A percentile compares a stretch with the other conserved stretches of the same genome.
Conservation (phyloP, 2,113 vertebrate species). For the Bos javanicus region DNA sequence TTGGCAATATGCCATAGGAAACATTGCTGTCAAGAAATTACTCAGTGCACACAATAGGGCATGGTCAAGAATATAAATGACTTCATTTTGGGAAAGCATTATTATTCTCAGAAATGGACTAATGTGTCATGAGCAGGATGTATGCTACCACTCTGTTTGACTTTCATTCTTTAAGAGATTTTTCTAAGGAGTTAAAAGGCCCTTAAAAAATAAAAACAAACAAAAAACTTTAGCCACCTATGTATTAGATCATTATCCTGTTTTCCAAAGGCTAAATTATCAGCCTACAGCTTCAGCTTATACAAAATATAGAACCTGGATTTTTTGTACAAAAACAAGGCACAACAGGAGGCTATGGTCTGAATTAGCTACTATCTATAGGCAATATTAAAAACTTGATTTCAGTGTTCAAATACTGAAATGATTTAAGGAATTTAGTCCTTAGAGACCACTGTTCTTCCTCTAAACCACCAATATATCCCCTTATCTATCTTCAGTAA, state of each 20-base stretch:
- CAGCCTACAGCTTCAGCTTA: neutral
- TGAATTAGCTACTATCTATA: neutral
- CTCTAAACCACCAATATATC: neutral
- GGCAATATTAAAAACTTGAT: neutral
- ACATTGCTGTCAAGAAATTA: slow-evolving; percentile 59
- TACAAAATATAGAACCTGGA: neutral
- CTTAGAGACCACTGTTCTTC: neutral
- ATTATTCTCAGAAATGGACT: slow-evolving; percentile 46
- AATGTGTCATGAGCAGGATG: neutral
- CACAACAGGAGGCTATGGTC: neutral
- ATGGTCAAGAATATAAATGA: slow-evolving; percentile 57
- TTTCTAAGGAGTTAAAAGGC: neutral
- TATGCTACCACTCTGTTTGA: slow-evolving; percentile 1
- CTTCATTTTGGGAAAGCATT: slow-evolving; percentile 25
- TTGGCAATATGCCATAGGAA: slow-evolving; percentile 57
- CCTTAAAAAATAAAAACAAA: neutral
- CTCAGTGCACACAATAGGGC: slow-evolving; percentile 19
- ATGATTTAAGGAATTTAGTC: neutral
- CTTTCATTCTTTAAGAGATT: neutral
- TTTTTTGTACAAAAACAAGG: neutral
- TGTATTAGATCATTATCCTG: neutral
- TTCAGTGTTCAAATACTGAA: neutral
- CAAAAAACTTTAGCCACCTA: neutral
- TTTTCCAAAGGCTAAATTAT: neutral
- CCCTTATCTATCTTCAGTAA: neutral